Evolutionary conservation across 2,797 vertebrate species (phyloP).

Genomic region (Telmatherina bonti): DNA sequence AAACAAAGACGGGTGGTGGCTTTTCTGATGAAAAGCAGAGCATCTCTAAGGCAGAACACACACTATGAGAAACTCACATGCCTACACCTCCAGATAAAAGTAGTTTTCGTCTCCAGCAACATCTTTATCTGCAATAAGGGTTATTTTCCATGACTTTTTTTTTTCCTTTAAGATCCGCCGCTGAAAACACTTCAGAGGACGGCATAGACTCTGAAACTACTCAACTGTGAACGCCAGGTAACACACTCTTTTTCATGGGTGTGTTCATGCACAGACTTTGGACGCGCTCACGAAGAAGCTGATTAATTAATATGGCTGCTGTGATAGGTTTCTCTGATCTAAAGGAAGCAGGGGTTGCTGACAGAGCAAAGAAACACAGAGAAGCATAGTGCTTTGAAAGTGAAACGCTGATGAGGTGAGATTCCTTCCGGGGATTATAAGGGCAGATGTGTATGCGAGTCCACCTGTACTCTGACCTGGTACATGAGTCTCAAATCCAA

Average conservation of each 20-base stretch:
- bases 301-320: constrained; percentile 17
- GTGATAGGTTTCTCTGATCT: constrained; percentile 2
- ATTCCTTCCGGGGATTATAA: too few relatives aligned
- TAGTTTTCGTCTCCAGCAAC: neutral
- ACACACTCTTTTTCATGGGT: neutral
- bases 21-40: constrained; percentile 11
- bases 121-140: constrained; percentile 2
- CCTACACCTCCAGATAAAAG: neutral
- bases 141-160: too few relatives aligned
- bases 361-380: constrained; percentile 1
- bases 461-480: constrained; percentile 1
- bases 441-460: neutral
- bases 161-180: constrained; percentile 2
- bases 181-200: constrained; percentile 3
- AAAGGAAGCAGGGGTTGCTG: constrained; percentile 20
- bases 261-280: neutral
- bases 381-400: neutral
- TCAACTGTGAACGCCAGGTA: constrained; percentile 2
- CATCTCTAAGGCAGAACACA: neutral
- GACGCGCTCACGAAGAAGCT: constrained; percentile 2
- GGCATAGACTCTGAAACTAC: neutral
- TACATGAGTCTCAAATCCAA: neutral
- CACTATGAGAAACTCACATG: neutral
- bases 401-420: neutral
- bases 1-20: constrained; percentile 23